Evolutionary conservation across 2,888 invertebrate genomes (phyloP).

Genomic region (Zonitis immaculata): DNA sequence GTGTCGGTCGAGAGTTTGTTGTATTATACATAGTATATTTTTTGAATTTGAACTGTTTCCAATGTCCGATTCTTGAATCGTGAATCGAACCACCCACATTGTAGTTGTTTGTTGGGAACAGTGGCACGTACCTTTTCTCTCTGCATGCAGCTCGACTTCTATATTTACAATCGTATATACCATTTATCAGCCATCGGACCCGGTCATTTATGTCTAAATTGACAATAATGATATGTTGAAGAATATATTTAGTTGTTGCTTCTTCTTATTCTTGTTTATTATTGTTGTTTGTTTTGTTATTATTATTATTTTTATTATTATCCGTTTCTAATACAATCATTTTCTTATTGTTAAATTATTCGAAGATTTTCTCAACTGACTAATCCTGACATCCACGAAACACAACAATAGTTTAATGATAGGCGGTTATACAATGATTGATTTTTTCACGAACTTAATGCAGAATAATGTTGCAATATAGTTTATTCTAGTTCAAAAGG

Average conservation of each 20-base stretch:
- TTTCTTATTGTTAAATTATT: too few relatives aligned
- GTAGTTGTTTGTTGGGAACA: slow-evolving; percentile 25
- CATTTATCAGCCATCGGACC: slow-evolving; percentile 41
- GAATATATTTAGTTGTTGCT: slow-evolving; percentile 27
- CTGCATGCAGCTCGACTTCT: slow-evolving; percentile 42
- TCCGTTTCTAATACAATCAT: neutral
- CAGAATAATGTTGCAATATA: too few relatives aligned
- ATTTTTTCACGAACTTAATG: too few relatives aligned
- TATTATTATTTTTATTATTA: neutral
- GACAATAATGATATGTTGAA: slow-evolving; percentile 43
- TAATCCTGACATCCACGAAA: slow-evolving; percentile 16
- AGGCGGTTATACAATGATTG: too few relatives aligned
- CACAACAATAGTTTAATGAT: neutral
- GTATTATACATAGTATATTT: too few relatives aligned
- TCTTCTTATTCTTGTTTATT: neutral
- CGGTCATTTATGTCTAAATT: slow-evolving; percentile 44
- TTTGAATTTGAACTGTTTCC: neutral
- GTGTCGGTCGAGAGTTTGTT: neutral
- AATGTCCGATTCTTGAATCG: slow-evolving; percentile 8
- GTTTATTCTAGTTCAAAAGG: too few relatives aligned
- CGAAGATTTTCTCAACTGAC: slow-evolving; percentile 24
- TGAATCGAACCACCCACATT: slow-evolving; percentile 21
- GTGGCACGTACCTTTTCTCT: slow-evolving; percentile 33
- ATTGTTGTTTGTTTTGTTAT: too few relatives aligned
- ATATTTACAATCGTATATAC: slow-evolving; percentile 41